Percentiles rank a stretch among this genome's conserved stretches.
Evolutionary conservation across 2,888 invertebrate species (phyloP).

Genomic region (Pycnomerus fuliginosus): DNA sequence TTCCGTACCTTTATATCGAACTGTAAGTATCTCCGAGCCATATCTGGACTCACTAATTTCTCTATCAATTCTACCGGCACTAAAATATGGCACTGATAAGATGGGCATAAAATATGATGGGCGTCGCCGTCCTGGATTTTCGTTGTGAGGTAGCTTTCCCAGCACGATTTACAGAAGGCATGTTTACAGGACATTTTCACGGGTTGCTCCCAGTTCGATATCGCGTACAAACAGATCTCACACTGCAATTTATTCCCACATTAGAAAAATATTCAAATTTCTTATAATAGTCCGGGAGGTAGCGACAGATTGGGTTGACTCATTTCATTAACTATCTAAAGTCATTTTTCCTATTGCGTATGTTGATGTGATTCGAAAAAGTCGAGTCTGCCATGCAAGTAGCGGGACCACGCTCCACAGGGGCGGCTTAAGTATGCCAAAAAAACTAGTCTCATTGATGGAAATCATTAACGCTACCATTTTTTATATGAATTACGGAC

Average conservation of each 20-base stretch:
- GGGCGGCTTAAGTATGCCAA: too few species aligned
- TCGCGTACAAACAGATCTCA: constrained; percentile 60
- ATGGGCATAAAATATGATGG: constrained; percentile 66
- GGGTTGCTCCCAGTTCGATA: constrained; percentile 55
- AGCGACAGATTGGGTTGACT: neutral
- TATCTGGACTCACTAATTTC: constrained; percentile 64
- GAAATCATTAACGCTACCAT: too few species aligned
- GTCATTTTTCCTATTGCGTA: too few species aligned
- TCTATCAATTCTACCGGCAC: constrained; percentile 68
- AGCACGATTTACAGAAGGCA: constrained; percentile 64
- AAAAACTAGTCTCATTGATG: too few species aligned
- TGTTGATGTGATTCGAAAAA: too few species aligned
- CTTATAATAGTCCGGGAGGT: neutral
- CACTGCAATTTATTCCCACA: constrained; percentile 52
- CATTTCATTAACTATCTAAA: too few species aligned
- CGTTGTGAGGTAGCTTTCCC: constrained; percentile 65
- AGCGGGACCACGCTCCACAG: too few species aligned
- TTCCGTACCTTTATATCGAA: constrained; percentile 73
- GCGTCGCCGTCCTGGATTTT: constrained; percentile 68
- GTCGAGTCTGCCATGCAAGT: too few species aligned
- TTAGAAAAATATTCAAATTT: neutral
- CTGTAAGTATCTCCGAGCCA: constrained; percentile 65
- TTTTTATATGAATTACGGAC: too few species aligned
- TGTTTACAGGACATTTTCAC: constrained; percentile 63
- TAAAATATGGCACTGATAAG: constrained; percentile 62